A percentile compares a stretch with the other conserved stretches of the same genome.
These are phyloP conservation scores for Epirrhoe tristata DNA, from an alignment of 2,888 invertebrate genomes.

Conservation along the genomic window DNA sequence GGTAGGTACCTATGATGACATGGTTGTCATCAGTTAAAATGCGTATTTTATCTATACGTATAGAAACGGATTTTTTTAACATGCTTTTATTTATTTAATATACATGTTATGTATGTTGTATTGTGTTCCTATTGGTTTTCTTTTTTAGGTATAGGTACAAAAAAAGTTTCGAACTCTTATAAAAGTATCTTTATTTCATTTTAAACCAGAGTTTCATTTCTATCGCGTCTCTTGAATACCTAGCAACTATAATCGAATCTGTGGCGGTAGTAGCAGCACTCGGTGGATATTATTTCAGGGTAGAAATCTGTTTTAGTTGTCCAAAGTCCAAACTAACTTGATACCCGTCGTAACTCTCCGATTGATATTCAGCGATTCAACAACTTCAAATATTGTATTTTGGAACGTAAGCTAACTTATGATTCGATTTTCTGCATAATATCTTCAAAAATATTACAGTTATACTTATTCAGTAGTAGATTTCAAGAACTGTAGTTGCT, in stretches of 20 bases:
- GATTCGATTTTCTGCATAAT: not conserved
- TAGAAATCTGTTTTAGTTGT: conserved; percentile 49
- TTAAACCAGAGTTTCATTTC: not conserved
- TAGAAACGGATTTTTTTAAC: not conserved
- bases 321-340: conserved; percentile 48
- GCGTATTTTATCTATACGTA: not conserved
- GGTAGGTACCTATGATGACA: no score
- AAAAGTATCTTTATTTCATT: no score
- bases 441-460: not conserved
- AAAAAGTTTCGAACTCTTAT: no score
- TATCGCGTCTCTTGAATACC: not conserved
- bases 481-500: no score
- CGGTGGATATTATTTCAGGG: conserved; percentile 53
- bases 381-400: conserved; percentile 9
- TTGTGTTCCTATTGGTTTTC: no score
- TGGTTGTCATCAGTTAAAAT: no score
- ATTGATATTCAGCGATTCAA: conserved; percentile 63
- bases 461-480: not conserved
- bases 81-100: no score
- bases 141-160: no score
- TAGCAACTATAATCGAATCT: conserved; percentile 11
- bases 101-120: no score
- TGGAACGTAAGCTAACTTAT: not conserved
- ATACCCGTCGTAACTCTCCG: conserved; percentile 50
- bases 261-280: conserved; percentile 35